These are phyloP conservation scores for Tokudaia tokunoshimensis DNA, from an alignment of 2,797 vertebrate genomes.

Conservation along the genomic window DNA sequence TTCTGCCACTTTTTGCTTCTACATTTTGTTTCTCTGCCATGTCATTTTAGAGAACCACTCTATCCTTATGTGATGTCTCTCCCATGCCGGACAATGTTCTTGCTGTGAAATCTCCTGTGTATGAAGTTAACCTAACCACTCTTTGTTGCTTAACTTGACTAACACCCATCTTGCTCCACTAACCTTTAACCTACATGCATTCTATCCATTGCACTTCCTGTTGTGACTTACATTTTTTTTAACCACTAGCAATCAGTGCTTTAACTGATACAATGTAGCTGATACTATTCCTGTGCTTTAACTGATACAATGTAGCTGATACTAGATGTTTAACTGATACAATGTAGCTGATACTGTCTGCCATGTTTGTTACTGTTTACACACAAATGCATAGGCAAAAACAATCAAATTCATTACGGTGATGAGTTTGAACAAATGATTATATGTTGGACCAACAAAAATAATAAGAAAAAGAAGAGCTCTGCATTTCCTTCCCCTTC, in stretches of 20 bases:
- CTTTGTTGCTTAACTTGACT: background rate
- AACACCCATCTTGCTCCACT: background rate
- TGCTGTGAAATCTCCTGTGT: background rate
- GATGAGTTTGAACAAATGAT: background rate
- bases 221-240: background rate
- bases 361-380: background rate
- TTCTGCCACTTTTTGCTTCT: background rate
- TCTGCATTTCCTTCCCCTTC: background rate
- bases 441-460: background rate
- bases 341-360: background rate
- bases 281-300: background rate
- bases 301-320: background rate
- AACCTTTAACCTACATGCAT: background rate
- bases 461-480: background rate
- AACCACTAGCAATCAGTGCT: background rate
- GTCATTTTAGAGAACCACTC: background rate
- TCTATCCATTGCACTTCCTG: background rate
- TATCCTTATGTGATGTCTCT: background rate
- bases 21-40: background rate
- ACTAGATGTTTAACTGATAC: background rate
- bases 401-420: background rate
- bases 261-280: no score
- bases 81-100: background rate
- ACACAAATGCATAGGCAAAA: no score
- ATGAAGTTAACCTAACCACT: background rate